phyloP scores from a whole-genome alignment of 2,113 vertebrate genomes.

The Grallaria varia region DNA sequence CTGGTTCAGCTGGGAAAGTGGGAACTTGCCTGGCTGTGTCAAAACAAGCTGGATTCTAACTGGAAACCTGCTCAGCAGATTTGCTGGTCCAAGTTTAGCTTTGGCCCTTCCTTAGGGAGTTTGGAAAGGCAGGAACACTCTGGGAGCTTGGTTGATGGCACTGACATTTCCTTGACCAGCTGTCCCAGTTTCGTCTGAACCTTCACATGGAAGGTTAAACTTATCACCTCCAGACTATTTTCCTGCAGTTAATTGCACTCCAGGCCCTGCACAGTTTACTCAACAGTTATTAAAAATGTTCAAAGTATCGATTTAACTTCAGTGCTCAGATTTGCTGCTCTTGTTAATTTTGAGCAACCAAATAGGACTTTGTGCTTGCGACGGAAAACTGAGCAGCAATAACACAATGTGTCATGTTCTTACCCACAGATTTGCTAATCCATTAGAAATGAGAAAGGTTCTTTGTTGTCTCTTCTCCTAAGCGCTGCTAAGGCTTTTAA shows the following conservation, averaged over 20 bases:
- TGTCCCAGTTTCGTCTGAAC: background rate
- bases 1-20: background rate
- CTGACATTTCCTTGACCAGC: background rate
- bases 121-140: background rate
- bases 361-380: background rate
- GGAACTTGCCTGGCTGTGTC: background rate
- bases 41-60: background rate
- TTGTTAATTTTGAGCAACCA: background rate
- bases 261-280: background rate
- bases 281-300: background rate
- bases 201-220: background rate
- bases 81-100: background rate
- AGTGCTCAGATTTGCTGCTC: background rate
- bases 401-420: background rate
- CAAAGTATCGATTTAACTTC: background rate
- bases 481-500: background rate
- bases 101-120: background rate
- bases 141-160: background rate
- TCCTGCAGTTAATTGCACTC: background rate
- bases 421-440: background rate
- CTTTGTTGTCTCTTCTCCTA: conserved; percentile 26
- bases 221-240: background rate
- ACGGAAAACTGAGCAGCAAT: background rate
- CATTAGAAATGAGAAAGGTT: background rate
- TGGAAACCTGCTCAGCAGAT: background rate